Percentiles rank a stretch among this genome's conserved stretches.
Evolutionary conservation across 2,888 invertebrate genomes (phyloP).

Genomic region (Andrena marginata): DNA sequence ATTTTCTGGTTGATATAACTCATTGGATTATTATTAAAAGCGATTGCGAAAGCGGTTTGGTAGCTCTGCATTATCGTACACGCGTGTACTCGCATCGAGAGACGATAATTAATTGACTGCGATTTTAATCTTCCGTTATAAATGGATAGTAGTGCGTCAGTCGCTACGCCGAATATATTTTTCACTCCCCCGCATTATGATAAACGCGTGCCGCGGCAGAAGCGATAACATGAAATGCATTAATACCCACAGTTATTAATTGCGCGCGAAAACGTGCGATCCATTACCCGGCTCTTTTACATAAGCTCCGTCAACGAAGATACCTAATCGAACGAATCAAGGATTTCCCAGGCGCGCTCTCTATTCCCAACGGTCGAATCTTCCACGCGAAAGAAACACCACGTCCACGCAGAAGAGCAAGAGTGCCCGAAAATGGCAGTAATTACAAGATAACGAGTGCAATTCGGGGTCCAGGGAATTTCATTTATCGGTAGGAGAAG

Average conservation of each 20-base stretch:
- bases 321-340: too few relatives aligned
- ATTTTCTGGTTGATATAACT: conserved; percentile 22
- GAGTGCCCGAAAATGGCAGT: background rate
- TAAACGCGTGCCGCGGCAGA: conserved; percentile 4
- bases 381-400: too few relatives aligned
- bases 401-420: too few relatives aligned
- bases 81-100: conserved; percentile 11
- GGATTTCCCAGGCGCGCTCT: too few relatives aligned
- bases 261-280: background rate
- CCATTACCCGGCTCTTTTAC: background rate
- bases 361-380: too few relatives aligned
- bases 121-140: conserved; percentile 37
- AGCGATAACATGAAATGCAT: background rate
- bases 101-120: conserved; percentile 44
- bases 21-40: conserved; percentile 15
- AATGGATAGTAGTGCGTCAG: conserved; percentile 17
- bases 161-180: conserved; percentile 40
- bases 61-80: conserved; percentile 27
- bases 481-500: conserved; percentile 4
- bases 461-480: conserved; percentile 6
- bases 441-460: background rate
- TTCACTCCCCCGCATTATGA: conserved; percentile 12
- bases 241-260: conserved; percentile 9
- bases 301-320: too few relatives aligned
- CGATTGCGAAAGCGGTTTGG: conserved; percentile 31